Base-by-base conservation (phyloP, 2,888 invertebrate species). In the Lobophora halterata region DNA sequence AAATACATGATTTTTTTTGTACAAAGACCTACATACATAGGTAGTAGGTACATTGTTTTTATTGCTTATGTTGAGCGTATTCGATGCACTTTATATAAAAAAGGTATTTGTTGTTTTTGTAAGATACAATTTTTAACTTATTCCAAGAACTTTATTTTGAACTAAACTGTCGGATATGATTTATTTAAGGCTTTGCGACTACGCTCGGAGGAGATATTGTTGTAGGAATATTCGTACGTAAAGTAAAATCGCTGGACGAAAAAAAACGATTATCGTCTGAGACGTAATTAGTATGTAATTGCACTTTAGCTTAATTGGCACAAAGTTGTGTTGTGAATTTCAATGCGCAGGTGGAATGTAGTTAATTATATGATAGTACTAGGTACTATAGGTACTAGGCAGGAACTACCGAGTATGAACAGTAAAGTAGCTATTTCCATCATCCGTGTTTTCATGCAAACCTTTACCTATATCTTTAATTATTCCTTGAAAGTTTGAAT, bases 241-340 rank as follows among this genome's bases (percentile, higher is more conserved):
- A 29, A 36, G 7, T 2, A 25, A 20, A 25, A 25, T 30, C 6
- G 20, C 5, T 24, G 14, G 8, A 10, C n/a, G 14, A 20, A 44
- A 43, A 46, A 46, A 28, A 42, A 20, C 14, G 25, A 26, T 40
- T 45, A 43, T 38, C 40, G 27, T 33, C 44, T 41, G 41, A 43
- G 46, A 36, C n/a, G 32, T 28, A 50, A 53, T 46, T 38, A 38
- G 31, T 44, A 41, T 44, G 37, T 39, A 52, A 52, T 48, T 52
- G 38, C 44, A 47, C 18, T 16, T 9, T 37, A 43, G 46, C 40
- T 49, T 51, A 49, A 54, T 47, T 52, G 41, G 47, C 44, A 40
- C 27, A 28, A 35, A 36, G 43, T 36, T 40, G 43, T 27, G 44
- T 30, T 34, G 34, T 49, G 51, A 39, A 52, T 49, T 25, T 50